Base-by-base conservation (phyloP, 2,888 invertebrate genomes). In the Eurytoma adleriae region DNA sequence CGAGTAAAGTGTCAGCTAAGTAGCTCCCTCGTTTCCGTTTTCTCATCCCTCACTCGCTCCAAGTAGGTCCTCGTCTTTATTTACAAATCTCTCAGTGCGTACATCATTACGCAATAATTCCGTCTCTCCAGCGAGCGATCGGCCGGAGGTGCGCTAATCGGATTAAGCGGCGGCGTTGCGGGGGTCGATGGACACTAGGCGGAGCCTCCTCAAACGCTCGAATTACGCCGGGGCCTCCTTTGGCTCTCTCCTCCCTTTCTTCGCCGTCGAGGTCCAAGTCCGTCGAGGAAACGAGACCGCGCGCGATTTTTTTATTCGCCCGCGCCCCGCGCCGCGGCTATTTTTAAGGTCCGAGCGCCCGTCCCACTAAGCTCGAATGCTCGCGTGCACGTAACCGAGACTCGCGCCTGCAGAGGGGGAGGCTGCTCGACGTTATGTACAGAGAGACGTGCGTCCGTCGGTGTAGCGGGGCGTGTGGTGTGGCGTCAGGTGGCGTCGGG, bases 131-230 rank as follows among this genome's bases (percentile, higher is more conserved):
- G 14, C 13, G 54, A n/a, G 54, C n/a, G 10, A 4, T 30, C 24
- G 67, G 4, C 3, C 67, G 52, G 27, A 18, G 61, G 10, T 27
- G n/a, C 61, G 71, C 71, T 71, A 62, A 71, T 71, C 61, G 13
- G 71, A 71, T 71, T 71, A 61, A 71, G 61, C 16, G 61, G 52
- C 61, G 72, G 30, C 20, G 61, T 40, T 10, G 10, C 10, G 30
- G 30, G 30, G 30, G 52, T 16, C 52, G 52, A 52, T 52, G 52
- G 64, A 16, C 27, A 18, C 27, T 18, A 68, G 16, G 68, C 54
- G 68, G 16, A 52, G 14, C 52, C n/a, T 40, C 40, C 40, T 40
- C 40, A 10, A 40, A 40, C 40, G 40, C 10, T 40, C 40, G 40
- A 40, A 40, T 40, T 40, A 40, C 40, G 40, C 40, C 40, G 40